Evolutionary conservation across 2,888 invertebrate species (phyloP), one percentile per base, ranked within the genome.

Genomic region (Oegoconia quadripuncta): DNA sequence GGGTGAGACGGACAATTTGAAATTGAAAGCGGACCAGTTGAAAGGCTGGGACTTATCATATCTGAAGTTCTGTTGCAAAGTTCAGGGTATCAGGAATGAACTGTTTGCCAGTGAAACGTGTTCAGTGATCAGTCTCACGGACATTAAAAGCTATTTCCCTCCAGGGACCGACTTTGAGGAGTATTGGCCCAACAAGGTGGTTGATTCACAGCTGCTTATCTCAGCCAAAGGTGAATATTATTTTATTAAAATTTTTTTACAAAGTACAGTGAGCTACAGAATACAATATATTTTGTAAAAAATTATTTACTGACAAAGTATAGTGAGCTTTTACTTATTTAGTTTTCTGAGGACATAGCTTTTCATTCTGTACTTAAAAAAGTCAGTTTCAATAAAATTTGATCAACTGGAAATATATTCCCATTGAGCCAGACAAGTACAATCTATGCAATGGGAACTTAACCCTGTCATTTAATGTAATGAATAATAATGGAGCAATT

Each of bases 21-120:
- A 95, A 71, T 90, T 93, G 46, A 95, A 96, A 69, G 95, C 96
- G 2, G 94, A 95, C 63, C 93, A 95, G 73, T 80, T 97, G 23
- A 94, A 95, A 65, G 96, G 96, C 43, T 97, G 97, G 97, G 96
- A 97, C 79, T 82, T 97, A 52, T 95, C 96, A 0, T 97, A 97
- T 76, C 88, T 97, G 49, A 97, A 97, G 79, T 96, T 97, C 76
- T 97, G 97, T 81, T 97, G 97, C 80, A 97, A 96, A 83, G 96
- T 97, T 50, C 96, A 96, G 80, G 96, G 96, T 35, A 96, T 97
- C 55, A 89, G 96, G 50, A 96, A 96, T 67, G 96, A 97, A 84
- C 80, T 97, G 42, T 96, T 97, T 79, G 95, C 95, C 13, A 95
- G 95, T 88, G 96, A 96, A 67, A 94, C 95, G 7, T 96, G 96